A percentile compares a stretch with the other conserved stretches of the same genome.
Evolutionary conservation across 2,888 invertebrate species (phyloP).

Genomic region (Selenia dentaria): DNA sequence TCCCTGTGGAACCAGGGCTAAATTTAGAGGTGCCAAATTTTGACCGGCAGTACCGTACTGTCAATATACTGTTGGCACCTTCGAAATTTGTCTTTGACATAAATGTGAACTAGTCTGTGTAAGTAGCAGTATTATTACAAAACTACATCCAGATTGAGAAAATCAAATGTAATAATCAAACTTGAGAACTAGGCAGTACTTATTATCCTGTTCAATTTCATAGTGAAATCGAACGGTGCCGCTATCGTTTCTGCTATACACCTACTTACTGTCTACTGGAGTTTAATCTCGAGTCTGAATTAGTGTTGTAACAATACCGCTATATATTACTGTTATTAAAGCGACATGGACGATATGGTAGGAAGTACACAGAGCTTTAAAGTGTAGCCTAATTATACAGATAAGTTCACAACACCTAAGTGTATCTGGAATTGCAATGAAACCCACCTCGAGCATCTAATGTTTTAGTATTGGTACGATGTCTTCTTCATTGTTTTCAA

Average conservation of each 20-base stretch:
- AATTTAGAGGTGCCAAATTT: slow-evolving; percentile 26
- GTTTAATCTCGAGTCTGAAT: slow-evolving; percentile 1
- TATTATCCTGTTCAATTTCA: too few relatives aligned
- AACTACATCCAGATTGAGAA: too few relatives aligned
- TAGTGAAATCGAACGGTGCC: too few relatives aligned
- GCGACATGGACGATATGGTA: slow-evolving; percentile 35
- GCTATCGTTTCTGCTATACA: too few relatives aligned
- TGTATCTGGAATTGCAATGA: slow-evolving; percentile 58
- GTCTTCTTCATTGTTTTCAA: slow-evolving; percentile 12
- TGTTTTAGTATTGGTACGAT: slow-evolving; percentile 31
- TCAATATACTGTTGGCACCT: slow-evolving; percentile 26
- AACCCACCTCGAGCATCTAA: slow-evolving; percentile 56
- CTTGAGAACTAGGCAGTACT: too few relatives aligned
- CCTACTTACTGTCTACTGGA: too few relatives aligned
- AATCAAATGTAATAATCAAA: too few relatives aligned
- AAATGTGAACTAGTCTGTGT: slow-evolving; percentile 56
- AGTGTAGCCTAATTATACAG: slow-evolving; percentile 46
- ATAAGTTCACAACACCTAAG: slow-evolving; percentile 54
- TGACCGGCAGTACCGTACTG: slow-evolving; percentile 3
- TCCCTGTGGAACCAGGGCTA: slow-evolving; percentile 35
- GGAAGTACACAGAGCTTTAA: slow-evolving; percentile 42
- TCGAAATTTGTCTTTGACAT: slow-evolving; percentile 29
- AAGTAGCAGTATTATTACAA: slow-evolving; percentile 15
- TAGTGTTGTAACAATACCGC: slow-evolving; percentile 15
- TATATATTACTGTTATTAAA: slow-evolving; percentile 36